Evolutionary conservation across 2,888 invertebrate species (phyloP).

Genomic region (Empis livida): DNA sequence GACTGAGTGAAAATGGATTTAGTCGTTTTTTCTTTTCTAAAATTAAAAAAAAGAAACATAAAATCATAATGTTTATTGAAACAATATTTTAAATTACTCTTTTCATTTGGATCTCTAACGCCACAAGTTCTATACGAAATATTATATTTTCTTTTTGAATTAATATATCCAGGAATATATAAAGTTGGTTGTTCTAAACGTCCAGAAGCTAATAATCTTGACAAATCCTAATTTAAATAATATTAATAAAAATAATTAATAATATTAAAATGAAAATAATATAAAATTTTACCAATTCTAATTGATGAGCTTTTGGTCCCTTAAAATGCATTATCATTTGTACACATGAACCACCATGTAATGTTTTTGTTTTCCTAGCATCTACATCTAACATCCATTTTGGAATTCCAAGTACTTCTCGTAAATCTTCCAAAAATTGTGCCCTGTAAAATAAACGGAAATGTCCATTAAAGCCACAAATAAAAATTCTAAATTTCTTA

Average conservation of each 20-base stretch:
- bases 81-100: conserved; percentile 29
- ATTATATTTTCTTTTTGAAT: conserved; percentile 54
- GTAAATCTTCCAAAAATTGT: conserved; percentile 69
- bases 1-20: conserved; percentile 4
- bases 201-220: conserved; percentile 57
- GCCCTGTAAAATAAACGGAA: conserved; percentile 42
- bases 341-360: conserved; percentile 68
- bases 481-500: conserved; percentile 34
- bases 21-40: conserved; percentile 9
- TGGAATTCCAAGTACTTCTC: conserved; percentile 71
- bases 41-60: neutral
- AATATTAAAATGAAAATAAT: neutral
- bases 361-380: conserved; percentile 59
- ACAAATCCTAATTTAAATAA: conserved; percentile 42
- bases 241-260: conserved; percentile 24
- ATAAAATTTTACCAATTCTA: conserved; percentile 51
- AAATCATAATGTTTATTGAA: neutral
- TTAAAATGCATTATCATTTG: conserved; percentile 80
- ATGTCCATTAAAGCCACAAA: too few species aligned
- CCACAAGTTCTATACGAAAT: conserved; percentile 67
- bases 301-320: conserved; percentile 61
- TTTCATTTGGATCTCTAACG: conserved; percentile 60
- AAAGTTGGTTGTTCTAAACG: conserved; percentile 61
- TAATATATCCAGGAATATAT: conserved; percentile 61
- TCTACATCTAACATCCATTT: conserved; percentile 84